These are phyloP conservation scores for Carettochelys insculpta DNA, from an alignment of 2,113 vertebrate species.

Conservation along the genomic window DNA sequence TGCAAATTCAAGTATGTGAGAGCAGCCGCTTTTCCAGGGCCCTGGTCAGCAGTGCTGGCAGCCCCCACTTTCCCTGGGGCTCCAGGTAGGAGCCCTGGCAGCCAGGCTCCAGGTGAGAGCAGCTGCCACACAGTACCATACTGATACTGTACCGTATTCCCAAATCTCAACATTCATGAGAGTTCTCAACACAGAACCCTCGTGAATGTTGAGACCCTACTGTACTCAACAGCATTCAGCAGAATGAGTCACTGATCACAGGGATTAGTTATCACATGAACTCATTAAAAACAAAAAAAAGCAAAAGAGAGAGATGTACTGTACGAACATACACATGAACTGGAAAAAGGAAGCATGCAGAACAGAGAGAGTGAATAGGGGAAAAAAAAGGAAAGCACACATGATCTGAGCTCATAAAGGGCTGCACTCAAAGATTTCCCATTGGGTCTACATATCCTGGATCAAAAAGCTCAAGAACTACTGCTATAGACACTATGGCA, in stretches of 20 bases:
- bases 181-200: too few relatives aligned
- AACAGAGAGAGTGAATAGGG: neutral
- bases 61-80: too few relatives aligned
- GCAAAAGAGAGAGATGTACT: neutral
- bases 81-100: too few relatives aligned
- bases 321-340: rapidly evolving
- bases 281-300: neutral
- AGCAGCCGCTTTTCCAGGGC: too few relatives aligned
- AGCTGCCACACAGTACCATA: too few relatives aligned
- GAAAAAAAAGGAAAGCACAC: neutral
- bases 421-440: neutral
- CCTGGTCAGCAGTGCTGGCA: too few relatives aligned
- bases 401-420: neutral
- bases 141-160: too few relatives aligned
- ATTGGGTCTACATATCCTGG: neutral
- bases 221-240: neutral
- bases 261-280: too few relatives aligned
- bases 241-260: neutral
- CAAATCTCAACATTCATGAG: too few relatives aligned
- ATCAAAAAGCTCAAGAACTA: conserved; percentile 20
- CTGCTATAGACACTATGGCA: neutral
- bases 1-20: too few relatives aligned
- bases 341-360: neutral
- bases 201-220: too few relatives aligned
- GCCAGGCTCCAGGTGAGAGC: too few relatives aligned